Base-by-base conservation (phyloP, 2,113 vertebrate genomes). In the human (Homo sapiens) region DNA sequence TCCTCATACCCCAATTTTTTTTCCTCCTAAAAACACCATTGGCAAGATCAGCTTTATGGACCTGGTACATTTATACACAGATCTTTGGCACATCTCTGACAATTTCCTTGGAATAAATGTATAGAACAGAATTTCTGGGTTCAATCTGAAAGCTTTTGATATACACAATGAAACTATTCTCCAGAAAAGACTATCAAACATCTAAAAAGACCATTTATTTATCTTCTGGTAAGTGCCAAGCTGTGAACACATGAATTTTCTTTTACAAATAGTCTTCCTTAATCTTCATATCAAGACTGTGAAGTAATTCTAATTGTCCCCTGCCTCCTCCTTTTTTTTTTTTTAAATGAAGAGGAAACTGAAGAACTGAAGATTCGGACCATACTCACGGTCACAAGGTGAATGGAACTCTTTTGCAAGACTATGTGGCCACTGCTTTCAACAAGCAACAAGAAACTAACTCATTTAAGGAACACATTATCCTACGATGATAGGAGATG, bases 401-500 rank as follows among this genome's bases (percentile, higher is more conserved):
- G 40, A 70, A 87, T 8, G 43, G 43, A 55, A 57, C n/a, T 95
- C 48, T 94, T 72, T 57, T 40, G 57, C 40, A 85, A 73, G 66
- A 59, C 25, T 40, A 61, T 0, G 22, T 0, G 17, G 52, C 23
- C 48, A 50, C 72, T 8, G 52, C 30, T 32, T 92, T 73, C 52
- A 59, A 83, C 5, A 59, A 78, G n/a, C 61, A 64, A 13, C 27
- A 64, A 64, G 61, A 64, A 68, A 84, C 8, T 45, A 57, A 84
- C 18, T 94, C 73, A 90, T 90, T 93, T 61, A 61, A 89, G 76
- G 93, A 55, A 84, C 25, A 89, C 32, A 57, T 84, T 38, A 68
- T 50, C 59, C 43, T 93, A 55, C 13, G 48, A 64, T 30, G 17
- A 85, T 14, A 32, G 27, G 9, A 94, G 79, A 82, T 72, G 79